Evolutionary conservation across 1,140 invertebrate genomes (phyloP).

Genomic region (Eriocheir sinensis): DNA sequence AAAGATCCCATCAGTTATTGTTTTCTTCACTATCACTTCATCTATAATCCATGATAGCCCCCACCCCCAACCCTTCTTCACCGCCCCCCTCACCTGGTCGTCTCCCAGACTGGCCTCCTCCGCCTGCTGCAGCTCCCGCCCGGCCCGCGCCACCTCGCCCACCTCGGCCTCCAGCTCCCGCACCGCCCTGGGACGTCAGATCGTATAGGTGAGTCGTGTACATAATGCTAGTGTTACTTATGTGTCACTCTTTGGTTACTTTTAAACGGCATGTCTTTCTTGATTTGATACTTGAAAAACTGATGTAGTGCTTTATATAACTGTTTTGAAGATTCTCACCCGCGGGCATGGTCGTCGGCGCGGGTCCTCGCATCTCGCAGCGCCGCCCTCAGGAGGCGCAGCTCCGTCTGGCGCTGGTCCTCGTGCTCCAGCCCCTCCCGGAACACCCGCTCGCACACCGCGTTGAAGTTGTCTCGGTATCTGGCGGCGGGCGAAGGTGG

Average conservation of each 20-base stretch:
- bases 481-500: neutral
- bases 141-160: neutral
- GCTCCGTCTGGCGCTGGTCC: conserved; percentile 56
- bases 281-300: too few species aligned
- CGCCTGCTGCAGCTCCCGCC: conserved; percentile 25
- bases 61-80: neutral
- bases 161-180: conserved; percentile 50
- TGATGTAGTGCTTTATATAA: too few species aligned
- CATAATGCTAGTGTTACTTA: too few species aligned
- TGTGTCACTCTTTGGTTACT: too few species aligned
- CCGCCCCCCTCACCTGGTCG: conserved; percentile 51
- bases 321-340: too few species aligned
- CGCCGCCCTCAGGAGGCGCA: conserved; percentile 42
- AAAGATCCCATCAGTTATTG: neutral
- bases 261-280: too few species aligned
- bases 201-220: neutral
- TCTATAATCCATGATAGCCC: too few species aligned
- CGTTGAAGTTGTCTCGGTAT: conserved; percentile 69
- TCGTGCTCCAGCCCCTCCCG: conserved; percentile 55
- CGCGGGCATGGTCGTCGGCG: conserved; percentile 58
- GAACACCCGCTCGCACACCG: conserved; percentile 62
- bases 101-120: conserved; percentile 64
- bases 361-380: conserved; percentile 50
- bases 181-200: conserved; percentile 54
- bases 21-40: neutral